phyloP scores from a whole-genome alignment of 2,797 vertebrate species.

The Eremophila alpestris region DNA sequence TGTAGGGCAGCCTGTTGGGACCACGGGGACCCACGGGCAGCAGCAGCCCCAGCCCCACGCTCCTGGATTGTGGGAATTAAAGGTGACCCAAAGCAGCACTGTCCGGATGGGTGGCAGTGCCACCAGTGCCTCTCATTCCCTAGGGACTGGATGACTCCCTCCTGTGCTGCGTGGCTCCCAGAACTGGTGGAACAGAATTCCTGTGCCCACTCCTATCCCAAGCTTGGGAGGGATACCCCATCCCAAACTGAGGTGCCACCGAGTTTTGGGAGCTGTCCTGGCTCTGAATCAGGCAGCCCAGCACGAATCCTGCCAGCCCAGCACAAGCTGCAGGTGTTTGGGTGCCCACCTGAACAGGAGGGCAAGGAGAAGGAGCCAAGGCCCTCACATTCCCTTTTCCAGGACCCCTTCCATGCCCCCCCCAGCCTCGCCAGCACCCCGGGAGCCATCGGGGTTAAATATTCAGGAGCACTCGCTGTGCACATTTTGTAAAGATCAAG shows the following conservation, averaged over 20 bases:
- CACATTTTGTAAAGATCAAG: conserved; percentile 44
- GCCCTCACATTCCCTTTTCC: neutral
- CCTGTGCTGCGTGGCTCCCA: neutral
- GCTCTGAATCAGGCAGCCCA: neutral
- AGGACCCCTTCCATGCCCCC: accelerated
- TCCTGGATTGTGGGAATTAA: neutral
- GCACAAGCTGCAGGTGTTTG: accelerated
- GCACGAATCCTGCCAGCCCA: neutral
- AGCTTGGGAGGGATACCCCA: neutral
- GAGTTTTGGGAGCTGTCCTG: neutral
- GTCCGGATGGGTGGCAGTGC: neutral
- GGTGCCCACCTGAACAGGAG: neutral
- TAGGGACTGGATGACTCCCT: accelerated
- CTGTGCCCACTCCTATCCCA: neutral
- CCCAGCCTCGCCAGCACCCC: accelerated
- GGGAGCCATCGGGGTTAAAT: neutral
- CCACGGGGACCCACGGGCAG: accelerated
- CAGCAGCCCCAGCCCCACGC: neutral
- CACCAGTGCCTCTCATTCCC: accelerated
- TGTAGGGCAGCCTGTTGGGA: neutral
- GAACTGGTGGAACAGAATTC: no score
- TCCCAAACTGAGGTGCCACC: neutral
- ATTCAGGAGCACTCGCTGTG: neutral
- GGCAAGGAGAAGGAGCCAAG: neutral
- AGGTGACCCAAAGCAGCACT: neutral